Evolutionary conservation across 2,797 vertebrate species (phyloP), one percentile per base, ranked within the genome.

Genomic region (Etheostoma nigrum): DNA sequence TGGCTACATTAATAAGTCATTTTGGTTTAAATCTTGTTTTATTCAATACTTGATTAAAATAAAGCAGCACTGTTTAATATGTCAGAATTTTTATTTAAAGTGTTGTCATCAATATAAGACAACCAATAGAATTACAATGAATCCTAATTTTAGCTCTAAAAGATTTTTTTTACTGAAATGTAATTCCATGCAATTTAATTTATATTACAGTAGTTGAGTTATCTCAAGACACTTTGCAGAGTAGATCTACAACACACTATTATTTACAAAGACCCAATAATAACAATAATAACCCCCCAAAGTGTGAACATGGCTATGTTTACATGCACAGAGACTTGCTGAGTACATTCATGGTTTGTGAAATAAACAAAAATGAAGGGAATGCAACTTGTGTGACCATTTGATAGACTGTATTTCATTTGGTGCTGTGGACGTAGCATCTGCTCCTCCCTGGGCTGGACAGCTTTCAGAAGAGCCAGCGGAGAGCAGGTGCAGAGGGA

Each of bases 401-500:
- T 23, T 60, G 10, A 44, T 7, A 21, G 21, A 36, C 7, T n/a
- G 27, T 16, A 5, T 21, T 27, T 61, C 4, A 63, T 67, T 54
- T 5, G 16, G 10, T 52, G 18, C 13, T 60, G 7, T 52, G 44
- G 33, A 47, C 53, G 49, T 8, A 51, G 52, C 71, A 74, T 51
- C 80, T 86, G 77, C 57, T 64, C 21, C 70, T 67, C 18, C 13
- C 6, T 45, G 5, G 33, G 63, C 57, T 45, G 59, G 40, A 67
- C 67, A 70, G 11, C 45, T 42, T 81, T 77, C 57, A 78, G 67
- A 85, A 47, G 72, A 82, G 42, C 23, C 57, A 69, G 60, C 74
- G 21, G 58, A 76, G 66, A 77, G 84, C 70, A 79, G 65, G 64
- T 77, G 72, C 77, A 72, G 61, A 71, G 51, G 10, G 27, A 42